Percentiles rank a stretch among this genome's conserved stretches.
Conservation (phyloP, 2,888 invertebrate genomes). For the Diachrysia chrysitis region DNA sequence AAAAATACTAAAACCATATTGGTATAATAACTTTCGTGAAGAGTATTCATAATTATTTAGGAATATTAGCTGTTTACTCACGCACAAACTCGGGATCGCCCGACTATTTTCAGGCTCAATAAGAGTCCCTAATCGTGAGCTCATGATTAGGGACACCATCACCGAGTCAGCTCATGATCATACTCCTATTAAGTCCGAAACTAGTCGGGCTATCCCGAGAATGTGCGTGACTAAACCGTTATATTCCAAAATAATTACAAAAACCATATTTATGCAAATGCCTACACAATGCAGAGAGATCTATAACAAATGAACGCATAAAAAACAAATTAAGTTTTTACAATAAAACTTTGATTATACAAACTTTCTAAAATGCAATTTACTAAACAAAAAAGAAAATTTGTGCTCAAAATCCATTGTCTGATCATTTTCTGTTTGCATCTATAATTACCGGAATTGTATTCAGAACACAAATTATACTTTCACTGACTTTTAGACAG, state of each 20-base stretch:
- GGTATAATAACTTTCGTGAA: too few species aligned
- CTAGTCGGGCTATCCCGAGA: too few species aligned
- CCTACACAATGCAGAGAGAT: neutral
- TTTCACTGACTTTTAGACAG: constrained; percentile 38
- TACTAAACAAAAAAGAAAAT: constrained; percentile 33
- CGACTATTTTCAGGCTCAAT: too few species aligned
- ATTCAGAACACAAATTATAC: constrained; percentile 16
- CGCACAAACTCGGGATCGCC: too few species aligned
- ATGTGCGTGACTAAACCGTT: too few species aligned
- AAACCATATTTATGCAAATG: constrained; percentile 3
- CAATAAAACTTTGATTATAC: constrained; percentile 22
- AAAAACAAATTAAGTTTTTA: constrained; percentile 29
- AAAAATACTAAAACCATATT: neutral
- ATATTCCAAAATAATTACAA: too few species aligned
- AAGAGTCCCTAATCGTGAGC: too few species aligned
- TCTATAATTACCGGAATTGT: constrained; percentile 20
- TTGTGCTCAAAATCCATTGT: constrained; percentile 11
- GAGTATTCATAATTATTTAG: too few species aligned
- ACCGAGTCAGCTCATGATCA: too few species aligned
- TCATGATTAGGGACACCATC: too few species aligned
- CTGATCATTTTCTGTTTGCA: constrained; percentile 20
- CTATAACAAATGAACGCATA: constrained; percentile 5
- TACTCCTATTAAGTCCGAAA: too few species aligned
- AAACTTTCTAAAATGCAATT: constrained; percentile 45
- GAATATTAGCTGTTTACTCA: too few species aligned